Evolutionary conservation across 2,113 vertebrate genomes (phyloP).

Genomic region (Pteruthius melanotis): DNA sequence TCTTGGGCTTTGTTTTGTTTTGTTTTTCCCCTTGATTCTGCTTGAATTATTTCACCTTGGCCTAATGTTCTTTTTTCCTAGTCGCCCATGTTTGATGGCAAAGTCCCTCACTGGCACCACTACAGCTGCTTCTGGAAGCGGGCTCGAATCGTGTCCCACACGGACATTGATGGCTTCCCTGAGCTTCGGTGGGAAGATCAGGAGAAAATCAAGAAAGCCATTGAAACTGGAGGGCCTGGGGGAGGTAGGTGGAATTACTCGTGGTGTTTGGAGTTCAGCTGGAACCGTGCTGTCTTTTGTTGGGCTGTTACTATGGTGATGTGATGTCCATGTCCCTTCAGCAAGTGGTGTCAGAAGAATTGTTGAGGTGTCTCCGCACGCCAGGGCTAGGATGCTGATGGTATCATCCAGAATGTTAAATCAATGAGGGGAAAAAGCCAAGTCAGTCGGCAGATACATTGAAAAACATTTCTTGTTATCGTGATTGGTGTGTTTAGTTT

Average conservation of each 20-base stretch:
- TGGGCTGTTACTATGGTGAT: neutral
- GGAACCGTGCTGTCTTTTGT: neutral
- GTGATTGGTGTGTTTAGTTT: neutral
- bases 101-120: constrained; percentile 97
- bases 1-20: neutral
- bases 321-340: neutral
- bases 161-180: constrained; percentile 85
- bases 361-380: accelerated
- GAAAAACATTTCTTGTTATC: neutral
- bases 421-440: neutral
- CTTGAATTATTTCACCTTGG: neutral
- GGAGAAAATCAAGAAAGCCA: constrained; percentile 92
- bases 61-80: constrained; percentile 42
- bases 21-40: neutral
- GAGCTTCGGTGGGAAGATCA: constrained; percentile 96
- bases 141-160: constrained; percentile 78
- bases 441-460: neutral
- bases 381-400: neutral
- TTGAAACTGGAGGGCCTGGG: constrained; percentile 82
- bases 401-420: neutral
- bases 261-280: neutral
- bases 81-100: constrained; percentile 98
- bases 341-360: neutral
- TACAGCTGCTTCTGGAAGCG: constrained; percentile 96
- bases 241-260: constrained; percentile 44